Base-by-base conservation (phyloP, 2,888 invertebrate species). In the Xylophagus ater region DNA sequence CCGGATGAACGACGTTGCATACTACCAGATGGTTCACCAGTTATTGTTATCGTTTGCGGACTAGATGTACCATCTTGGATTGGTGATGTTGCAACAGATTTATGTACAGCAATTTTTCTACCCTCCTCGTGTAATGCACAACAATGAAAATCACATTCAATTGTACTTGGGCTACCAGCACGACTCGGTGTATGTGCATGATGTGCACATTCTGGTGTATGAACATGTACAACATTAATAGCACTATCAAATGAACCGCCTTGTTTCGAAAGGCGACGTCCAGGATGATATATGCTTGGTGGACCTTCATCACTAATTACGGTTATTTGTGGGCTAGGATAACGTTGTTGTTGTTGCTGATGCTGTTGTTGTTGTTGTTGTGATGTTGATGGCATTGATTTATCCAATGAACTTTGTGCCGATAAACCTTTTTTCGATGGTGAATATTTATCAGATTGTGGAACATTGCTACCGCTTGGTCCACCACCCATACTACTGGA, bases 141-240 rank as follows among this genome's bases (percentile, higher is more conserved):
- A 67, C 92, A 92, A 66, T 92, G 92, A 68, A 92, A 92, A 70
- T 92, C 92, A 71, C 92, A 92, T 67, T 90, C 88, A 57, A 75
- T 69, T 57, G 74, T 66, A 63, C 66, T 67, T 53, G 71, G 79
- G 54, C 76, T 73, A 38, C 78, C 78, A 48, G 76, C 73, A 30
- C 78, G 71, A 49, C 72, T 73, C 56, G 78, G 77, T 62, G 77
- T 78, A 65, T 81, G 84, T 52, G 70, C 73, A 62, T 72, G 73
- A 55, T 73, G 72, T 42, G 80, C 76, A 62, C 83, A 84, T 69
- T 83, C 86, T 47, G 84, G 76, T 60, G 84, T 85, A 65, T 87
- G 84, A 61, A 84, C 76, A 69, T 83, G 83, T 56, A 82, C 78
- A 54, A 78, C 75, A 32, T 62, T 58, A 26, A 65, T 59, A 52